Percentiles rank a stretch among this genome's conserved stretches.
Evolutionary conservation across 2,113 vertebrate species (phyloP).

Genomic region (Rousettus leschenaultii): DNA sequence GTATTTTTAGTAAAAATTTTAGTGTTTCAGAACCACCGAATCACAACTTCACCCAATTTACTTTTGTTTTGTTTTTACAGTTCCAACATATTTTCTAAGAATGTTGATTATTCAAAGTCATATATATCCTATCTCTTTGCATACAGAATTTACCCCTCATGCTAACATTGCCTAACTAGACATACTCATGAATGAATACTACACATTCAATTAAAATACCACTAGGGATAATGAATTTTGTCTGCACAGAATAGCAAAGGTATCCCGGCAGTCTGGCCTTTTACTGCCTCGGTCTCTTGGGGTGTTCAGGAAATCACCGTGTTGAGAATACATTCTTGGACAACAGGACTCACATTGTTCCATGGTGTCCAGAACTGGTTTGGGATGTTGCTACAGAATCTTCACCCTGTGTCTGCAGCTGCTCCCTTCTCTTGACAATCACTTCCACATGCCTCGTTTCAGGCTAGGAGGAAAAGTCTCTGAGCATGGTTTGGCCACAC

Average conservation of each 20-base stretch:
- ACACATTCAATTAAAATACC: not conserved
- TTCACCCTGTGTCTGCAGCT: constrained; percentile 37
- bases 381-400: not conserved
- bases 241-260: not conserved
- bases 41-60: not conserved
- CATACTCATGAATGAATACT: not conserved
- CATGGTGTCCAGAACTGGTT: not conserved
- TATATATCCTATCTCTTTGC: not conserved
- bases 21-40: not conserved
- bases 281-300: not conserved
- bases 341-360: constrained; percentile 57
- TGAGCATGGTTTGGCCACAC: constrained; percentile 60
- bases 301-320: constrained; percentile 30
- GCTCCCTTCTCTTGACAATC: constrained; percentile 51
- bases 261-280: not conserved
- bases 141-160: not conserved
- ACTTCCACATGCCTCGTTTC: constrained; percentile 67
- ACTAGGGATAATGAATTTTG: not conserved
- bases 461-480: not conserved
- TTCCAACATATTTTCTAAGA: not conserved
- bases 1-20: not conserved
- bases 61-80: not conserved
- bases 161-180: not conserved
- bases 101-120: not conserved
- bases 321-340: constrained; percentile 16